Percentiles rank a stretch among this genome's conserved stretches.
These are phyloP conservation scores for Neodontobutis hainanensis DNA, from an alignment of 2,113 vertebrate species.

Conservation along the genomic window DNA sequence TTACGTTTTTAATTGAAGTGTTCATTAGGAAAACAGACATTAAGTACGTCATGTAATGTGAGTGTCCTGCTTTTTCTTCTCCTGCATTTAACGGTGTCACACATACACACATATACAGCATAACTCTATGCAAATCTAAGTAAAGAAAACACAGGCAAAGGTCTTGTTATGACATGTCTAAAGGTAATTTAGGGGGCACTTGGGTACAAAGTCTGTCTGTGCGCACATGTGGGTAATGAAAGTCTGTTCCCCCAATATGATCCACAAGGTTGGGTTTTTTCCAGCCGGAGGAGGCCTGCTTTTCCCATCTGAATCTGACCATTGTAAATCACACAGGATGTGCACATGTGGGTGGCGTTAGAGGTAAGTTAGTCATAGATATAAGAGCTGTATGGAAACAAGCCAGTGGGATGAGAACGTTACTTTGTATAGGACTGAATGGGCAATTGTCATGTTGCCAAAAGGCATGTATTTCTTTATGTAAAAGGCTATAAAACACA, in stretches of 20 bases:
- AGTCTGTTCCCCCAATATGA: slow-evolving; percentile 41
- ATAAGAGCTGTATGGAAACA: slow-evolving; percentile 7
- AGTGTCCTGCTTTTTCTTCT: not conserved
- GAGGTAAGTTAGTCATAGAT: slow-evolving; percentile 11
- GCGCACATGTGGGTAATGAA: slow-evolving; percentile 30
- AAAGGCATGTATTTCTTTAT: too few species aligned
- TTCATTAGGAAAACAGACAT: not conserved
- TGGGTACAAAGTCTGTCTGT: slow-evolving; percentile 15
- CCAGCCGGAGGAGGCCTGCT: slow-evolving; percentile 53
- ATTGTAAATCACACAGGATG: slow-evolving; percentile 58
- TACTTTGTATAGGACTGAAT: not conserved
- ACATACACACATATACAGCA: slow-evolving; percentile 1
- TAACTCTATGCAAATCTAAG: slow-evolving; percentile 21
- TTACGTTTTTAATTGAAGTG: not conserved
- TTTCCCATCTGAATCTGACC: slow-evolving; percentile 62
- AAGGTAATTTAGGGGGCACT: slow-evolving; percentile 54
- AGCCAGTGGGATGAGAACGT: slow-evolving; percentile 10
- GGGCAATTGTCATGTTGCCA: not conserved
- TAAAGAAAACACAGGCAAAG: slow-evolving; percentile 6
- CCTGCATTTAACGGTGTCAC: not conserved
- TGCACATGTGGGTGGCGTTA: slow-evolving; percentile 7
- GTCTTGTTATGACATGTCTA: slow-evolving; percentile 14
- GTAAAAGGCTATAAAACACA: too few species aligned
- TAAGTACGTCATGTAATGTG: slow-evolving; percentile 4
- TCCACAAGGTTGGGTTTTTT: slow-evolving; percentile 52